Evolutionary conservation across 2,888 invertebrate genomes (phyloP), one percentile per base, ranked within the genome.

Genomic region (Tipula vernalis): DNA sequence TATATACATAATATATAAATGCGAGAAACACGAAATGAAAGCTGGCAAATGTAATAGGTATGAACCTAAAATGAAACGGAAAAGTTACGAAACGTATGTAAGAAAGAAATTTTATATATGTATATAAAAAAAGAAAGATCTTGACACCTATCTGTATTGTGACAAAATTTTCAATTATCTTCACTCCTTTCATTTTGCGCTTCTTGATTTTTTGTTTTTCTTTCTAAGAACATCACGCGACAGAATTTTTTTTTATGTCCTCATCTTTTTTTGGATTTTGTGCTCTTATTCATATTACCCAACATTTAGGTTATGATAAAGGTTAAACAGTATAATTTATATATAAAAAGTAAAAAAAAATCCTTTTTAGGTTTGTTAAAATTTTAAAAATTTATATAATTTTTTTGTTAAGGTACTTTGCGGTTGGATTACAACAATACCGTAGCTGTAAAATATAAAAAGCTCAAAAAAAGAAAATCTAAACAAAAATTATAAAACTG

Each of bases 101-200:
- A 71, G 71, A 71, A 71, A 39, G 39, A 71, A 71, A 71, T 28
- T 28, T 28, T 28, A 28, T 28, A 28, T 28, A 28, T 28, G 2
- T n/a, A 57, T n/a, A 5, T n/a, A 51, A 28, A 71, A 71, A 71
- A 28, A 71, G 28, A 71, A 71, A 71, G 71, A 71, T 71, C 28
- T 71, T 71, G 71, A 71, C 71, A 71, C 71, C 71, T 71, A 3
- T 71, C 28, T 28, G 71, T 71, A 71, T 71, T 71, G 71, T 71
- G 71, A 71, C 71, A 71, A 71, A 71, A 71, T 71, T 71, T 71
- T 71, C 71, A 71, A 71, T 71, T 71, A 71, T 71, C 71, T 71
- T 71, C 71, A 71, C 71, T 71, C 71, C 28, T 71, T 71, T 71
- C 10, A 51, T 51, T n/a, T 47, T n/a, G 2, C 3, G 28, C 10